Base-by-base conservation (phyloP, 2,113 vertebrate species). In the Protobothrops mucrosquamatus region DNA sequence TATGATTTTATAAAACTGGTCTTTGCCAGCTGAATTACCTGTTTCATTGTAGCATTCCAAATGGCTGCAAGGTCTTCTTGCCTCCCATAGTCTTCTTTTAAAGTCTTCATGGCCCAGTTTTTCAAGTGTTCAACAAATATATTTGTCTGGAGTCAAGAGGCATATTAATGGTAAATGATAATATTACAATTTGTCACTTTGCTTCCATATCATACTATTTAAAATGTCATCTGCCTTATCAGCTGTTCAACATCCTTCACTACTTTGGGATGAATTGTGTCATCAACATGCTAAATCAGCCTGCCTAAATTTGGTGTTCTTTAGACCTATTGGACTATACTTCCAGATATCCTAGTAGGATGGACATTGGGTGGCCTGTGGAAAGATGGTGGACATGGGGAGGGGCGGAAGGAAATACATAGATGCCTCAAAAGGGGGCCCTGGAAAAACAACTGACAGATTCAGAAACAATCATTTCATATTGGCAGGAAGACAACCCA, bases 31-130 rank as follows among this genome's bases (percentile, higher is more conserved):
- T 48, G 10, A 85, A 88, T 88, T 94, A 98, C 98, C 95, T 96
- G 93, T 54, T 24, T 93, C 98, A 98, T 98, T 0, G 97, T 97
- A 0, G 95, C 54, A 3, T 98, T 95, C 98, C 98, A 98, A 11
- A 98, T 94, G 29, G 95, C 95, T 0, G 98, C 98, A 74, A 98
- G 0, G 29, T 98, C 98, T 0, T 61, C 0, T 26, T 97, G 96
- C 2, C 9, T 0, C 20, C 98, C 98, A 46, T 97, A 98, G 29
- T 97, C 97, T 0, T 93, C 85, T 88, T 51, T 93, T 93, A 98
- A 97, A 89, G 43, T 96, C 2, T 93, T 1, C 26, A 96, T 96
- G 0, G 96, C 96, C 46, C 93, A 91, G 0, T 0, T 18, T n/a
- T 98, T 96, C 2, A 98, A 0, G 87, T 98, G 94, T 2, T 7